A percentile compares a stretch with the other conserved stretches of the same genome.
phyloP scores from a whole-genome alignment of 2,888 invertebrate genomes.

The Syritta pipiens region DNA sequence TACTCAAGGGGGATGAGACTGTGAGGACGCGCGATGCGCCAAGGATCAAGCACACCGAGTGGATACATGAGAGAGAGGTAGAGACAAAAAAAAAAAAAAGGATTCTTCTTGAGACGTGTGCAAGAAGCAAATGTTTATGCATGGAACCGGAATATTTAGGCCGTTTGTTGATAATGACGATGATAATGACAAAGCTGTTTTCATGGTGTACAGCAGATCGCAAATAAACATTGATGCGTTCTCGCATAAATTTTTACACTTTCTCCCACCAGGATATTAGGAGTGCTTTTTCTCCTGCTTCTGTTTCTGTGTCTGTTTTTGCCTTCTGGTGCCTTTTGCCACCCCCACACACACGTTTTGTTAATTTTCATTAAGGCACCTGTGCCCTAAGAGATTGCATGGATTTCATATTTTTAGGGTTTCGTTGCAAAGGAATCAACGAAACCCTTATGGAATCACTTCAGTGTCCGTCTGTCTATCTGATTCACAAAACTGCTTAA shows the following conservation, averaged over 20 bases:
- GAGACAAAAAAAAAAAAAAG: too few relatives aligned
- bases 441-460: too few relatives aligned
- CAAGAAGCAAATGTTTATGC: constrained; percentile 64
- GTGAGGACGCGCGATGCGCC: constrained; percentile 48
- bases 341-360: constrained; percentile 6
- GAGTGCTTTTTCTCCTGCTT: constrained; percentile 35
- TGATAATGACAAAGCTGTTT: constrained; percentile 58
- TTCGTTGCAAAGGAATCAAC: too few relatives aligned
- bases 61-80: constrained; percentile 14
- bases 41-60: constrained; percentile 24
- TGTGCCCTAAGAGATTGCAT: constrained; percentile 30
- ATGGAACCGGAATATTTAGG: constrained; percentile 66
- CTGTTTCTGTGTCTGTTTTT: too few relatives aligned
- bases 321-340: too few relatives aligned
- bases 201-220: constrained; percentile 56
- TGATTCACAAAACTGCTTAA: too few relatives aligned
- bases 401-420: background rate
- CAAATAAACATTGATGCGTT: constrained; percentile 68
- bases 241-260: constrained; percentile 57
- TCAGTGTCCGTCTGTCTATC: too few relatives aligned
- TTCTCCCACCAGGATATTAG: constrained; percentile 37
- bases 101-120: constrained; percentile 66
- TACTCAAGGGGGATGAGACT: constrained; percentile 59
- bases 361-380: constrained; percentile 42
- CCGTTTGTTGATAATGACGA: constrained; percentile 66